Conservation (phyloP, 1,140 invertebrate genomes). For the Schmidtea mediterranea region DNA sequence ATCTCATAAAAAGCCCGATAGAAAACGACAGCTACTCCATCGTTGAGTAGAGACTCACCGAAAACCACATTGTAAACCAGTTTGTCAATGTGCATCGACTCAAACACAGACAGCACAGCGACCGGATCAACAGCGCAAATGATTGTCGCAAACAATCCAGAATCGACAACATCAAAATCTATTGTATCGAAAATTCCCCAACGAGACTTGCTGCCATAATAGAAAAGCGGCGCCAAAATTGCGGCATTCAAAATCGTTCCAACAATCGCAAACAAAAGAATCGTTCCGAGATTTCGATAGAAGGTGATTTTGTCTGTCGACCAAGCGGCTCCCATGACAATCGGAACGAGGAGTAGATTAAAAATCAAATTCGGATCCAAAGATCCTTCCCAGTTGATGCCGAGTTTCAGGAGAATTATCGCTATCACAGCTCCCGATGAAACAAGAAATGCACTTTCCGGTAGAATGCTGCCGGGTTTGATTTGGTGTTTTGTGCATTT, state of each 20-base stretch:
- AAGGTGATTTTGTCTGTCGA: background rate
- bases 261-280: slow-evolving; percentile 21
- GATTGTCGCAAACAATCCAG: background rate
- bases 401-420: no score
- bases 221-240: no score
- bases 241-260: slow-evolving; percentile 11
- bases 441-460: no score
- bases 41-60: slow-evolving; percentile 86
- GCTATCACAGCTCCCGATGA: no score
- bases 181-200: slow-evolving; percentile 1
- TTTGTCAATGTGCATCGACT: slow-evolving; percentile 12
- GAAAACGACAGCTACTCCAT: slow-evolving; percentile 85
- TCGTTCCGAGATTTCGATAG: slow-evolving; percentile 19
- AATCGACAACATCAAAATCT: background rate
- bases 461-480: no score
- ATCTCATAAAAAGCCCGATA: slow-evolving; percentile 19
- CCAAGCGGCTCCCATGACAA: background rate
- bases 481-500: no score
- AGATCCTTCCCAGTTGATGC: no score
- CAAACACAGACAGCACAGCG: slow-evolving; percentile 9
- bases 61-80: slow-evolving; percentile 90
- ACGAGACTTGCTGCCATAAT: slow-evolving; percentile 30
- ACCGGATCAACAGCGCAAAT: slow-evolving; percentile 1
- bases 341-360: background rate
- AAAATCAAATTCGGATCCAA: background rate